Percentiles rank a stretch among this genome's conserved stretches.
phyloP scores from a whole-genome alignment of 2,888 invertebrate genomes.

The Eumacrocentrus americanus region DNA sequence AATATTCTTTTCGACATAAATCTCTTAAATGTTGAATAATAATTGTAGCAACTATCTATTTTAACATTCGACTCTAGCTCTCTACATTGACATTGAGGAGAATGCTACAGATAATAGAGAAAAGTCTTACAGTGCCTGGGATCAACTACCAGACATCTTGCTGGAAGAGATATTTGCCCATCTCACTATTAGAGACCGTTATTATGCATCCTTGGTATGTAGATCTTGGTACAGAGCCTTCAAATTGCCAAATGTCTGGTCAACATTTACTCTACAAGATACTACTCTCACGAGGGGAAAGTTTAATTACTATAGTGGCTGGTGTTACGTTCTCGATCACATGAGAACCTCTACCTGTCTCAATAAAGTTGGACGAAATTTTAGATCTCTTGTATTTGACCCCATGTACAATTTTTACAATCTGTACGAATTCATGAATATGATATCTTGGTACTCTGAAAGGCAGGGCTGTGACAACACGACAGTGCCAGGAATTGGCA shows the following conservation, averaged over 20 bases:
- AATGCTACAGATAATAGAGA: constrained; percentile 58
- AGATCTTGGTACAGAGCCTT: constrained; percentile 73
- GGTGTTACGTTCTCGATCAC: constrained; percentile 80
- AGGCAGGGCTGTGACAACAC: constrained; percentile 49
- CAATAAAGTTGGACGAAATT: constrained; percentile 70
- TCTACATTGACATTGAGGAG: constrained; percentile 54
- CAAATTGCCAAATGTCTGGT: constrained; percentile 77
- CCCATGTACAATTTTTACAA: constrained; percentile 82
- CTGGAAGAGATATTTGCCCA: constrained; percentile 76
- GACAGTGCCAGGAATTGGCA: constrained; percentile 63
- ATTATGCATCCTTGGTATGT: constrained; percentile 76
- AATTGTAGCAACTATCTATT: constrained; percentile 28
- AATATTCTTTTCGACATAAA: neutral
- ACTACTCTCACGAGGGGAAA: constrained; percentile 75
- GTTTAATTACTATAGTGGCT: constrained; percentile 82
- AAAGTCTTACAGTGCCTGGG: constrained; percentile 68
- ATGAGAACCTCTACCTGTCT: constrained; percentile 75
- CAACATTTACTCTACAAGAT: constrained; percentile 74
- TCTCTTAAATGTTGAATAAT: constrained; percentile 7
- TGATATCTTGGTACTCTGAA: constrained; percentile 77
- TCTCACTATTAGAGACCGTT: constrained; percentile 72
- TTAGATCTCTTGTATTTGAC: constrained; percentile 72
- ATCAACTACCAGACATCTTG: constrained; percentile 72
- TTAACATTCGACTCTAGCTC: constrained; percentile 5
- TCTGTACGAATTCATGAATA: constrained; percentile 82